Percentiles rank a stretch among this genome's conserved stretches.
Evolutionary conservation across 92 coral and sea anemone species (phyloP).

Genomic region (Montipora capitata): DNA sequence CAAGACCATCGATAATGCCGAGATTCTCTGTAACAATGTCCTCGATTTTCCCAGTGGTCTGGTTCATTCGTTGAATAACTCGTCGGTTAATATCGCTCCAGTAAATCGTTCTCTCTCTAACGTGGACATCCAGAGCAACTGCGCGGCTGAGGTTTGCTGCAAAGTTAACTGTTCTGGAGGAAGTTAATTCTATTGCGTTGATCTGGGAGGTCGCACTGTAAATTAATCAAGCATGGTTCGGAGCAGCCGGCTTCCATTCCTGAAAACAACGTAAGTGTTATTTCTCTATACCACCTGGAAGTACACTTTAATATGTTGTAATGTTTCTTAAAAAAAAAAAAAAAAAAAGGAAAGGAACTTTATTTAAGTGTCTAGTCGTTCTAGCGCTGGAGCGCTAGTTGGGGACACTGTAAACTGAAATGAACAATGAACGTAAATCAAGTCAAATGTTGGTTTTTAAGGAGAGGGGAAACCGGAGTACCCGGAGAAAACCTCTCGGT

Average conservation of each 20-base stretch:
- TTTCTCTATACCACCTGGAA: too few species aligned
- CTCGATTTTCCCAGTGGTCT: background rate
- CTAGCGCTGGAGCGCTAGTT: too few species aligned
- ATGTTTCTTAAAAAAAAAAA: too few species aligned
- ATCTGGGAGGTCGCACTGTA: slow-evolving; percentile 10
- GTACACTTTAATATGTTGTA: too few species aligned
- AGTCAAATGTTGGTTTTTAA: too few species aligned
- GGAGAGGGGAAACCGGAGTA: too few species aligned
- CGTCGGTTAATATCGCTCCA: slow-evolving; percentile 32
- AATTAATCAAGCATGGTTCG: slow-evolving; percentile 26
- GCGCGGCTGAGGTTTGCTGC: background rate
- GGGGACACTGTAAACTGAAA: too few species aligned
- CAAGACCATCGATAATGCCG: slow-evolving; percentile 72
- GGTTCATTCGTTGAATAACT: slow-evolving; percentile 9
- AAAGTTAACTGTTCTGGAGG: background rate
- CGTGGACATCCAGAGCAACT: slow-evolving; percentile 2
- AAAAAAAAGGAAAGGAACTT: too few species aligned
- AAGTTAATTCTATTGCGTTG: slow-evolving; percentile 15
- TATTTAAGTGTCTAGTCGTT: too few species aligned
- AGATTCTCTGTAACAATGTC: slow-evolving; percentile 33
- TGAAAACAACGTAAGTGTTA: background rate
- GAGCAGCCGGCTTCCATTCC: slow-evolving; percentile 5
- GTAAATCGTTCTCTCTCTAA: slow-evolving; percentile 19
- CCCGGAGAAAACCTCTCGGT: too few species aligned
- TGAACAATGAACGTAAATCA: too few species aligned